Percentiles rank a stretch among this genome's conserved stretches.
phyloP scores from a whole-genome alignment of 2,113 vertebrate genomes.

The Hyla sarda region DNA sequence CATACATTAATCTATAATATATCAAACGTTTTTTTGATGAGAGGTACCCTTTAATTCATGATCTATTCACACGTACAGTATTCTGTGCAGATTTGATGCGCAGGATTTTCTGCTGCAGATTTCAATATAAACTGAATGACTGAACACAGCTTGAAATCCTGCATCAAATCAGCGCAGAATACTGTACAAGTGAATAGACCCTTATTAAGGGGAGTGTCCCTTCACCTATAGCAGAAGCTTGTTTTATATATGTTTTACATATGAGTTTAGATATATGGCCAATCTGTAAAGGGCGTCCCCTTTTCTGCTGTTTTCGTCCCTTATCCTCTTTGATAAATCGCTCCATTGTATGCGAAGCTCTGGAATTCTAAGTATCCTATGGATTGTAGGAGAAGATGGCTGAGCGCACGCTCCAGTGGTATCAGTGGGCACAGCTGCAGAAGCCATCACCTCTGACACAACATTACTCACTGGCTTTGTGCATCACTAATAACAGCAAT shows the following conservation, averaged over 20 bases:
- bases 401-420: background rate
- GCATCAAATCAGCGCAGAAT: too few relatives aligned
- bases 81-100: too few relatives aligned
- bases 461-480: constrained; percentile 4
- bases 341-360: background rate
- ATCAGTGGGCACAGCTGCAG: background rate
- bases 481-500: background rate
- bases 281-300: background rate
- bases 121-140: too few relatives aligned
- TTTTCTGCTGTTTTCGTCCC: background rate
- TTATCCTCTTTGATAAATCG: background rate
- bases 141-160: too few relatives aligned
- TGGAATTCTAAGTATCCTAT: background rate
- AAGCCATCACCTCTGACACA: background rate
- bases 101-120: too few relatives aligned
- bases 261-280: background rate
- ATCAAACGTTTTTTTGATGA: too few relatives aligned
- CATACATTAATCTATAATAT: too few relatives aligned
- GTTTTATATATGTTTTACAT: background rate
- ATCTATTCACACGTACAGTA: too few relatives aligned
- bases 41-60: too few relatives aligned
- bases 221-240: background rate
- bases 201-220: too few relatives aligned
- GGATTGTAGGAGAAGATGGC: background rate
- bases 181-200: too few relatives aligned